Conservation (phyloP, 1,140 invertebrate species). For the Semibalanus balanoides region DNA sequence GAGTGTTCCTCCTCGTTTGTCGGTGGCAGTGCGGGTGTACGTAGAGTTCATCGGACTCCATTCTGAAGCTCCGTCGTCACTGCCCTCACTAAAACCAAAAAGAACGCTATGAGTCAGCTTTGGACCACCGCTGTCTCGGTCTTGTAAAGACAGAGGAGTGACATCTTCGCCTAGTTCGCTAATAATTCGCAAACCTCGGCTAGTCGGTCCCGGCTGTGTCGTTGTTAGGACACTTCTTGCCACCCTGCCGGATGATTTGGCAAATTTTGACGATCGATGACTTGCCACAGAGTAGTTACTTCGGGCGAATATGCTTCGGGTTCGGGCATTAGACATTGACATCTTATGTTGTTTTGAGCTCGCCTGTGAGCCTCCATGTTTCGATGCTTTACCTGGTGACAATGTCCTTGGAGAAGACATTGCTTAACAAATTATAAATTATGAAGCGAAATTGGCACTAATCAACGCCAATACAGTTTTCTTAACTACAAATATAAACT, state of each 20-base stretch:
- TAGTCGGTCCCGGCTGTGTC: background rate
- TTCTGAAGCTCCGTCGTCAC: background rate
- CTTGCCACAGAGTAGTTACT: background rate
- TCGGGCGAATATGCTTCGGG: background rate
- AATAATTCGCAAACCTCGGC: background rate
- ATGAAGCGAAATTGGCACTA: too few species aligned
- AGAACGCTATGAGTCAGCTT: background rate
- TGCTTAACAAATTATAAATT: too few species aligned
- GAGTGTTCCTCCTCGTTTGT: background rate
- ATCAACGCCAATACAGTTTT: too few species aligned
- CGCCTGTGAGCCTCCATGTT: background rate
- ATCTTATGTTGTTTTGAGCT: background rate
- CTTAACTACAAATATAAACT: too few species aligned
- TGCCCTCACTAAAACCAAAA: background rate
- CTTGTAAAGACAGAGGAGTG: background rate
- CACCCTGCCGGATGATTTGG: background rate
- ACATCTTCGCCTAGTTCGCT: background rate
- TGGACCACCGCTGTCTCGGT: background rate
- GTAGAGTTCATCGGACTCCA: background rate
- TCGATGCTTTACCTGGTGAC: background rate
- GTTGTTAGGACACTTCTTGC: background rate
- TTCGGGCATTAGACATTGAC: background rate
- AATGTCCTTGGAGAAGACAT: background rate
- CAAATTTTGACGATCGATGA: background rate
- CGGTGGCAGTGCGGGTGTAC: background rate